phyloP scores from a whole-genome alignment of 2,888 invertebrate species.

The Silvanus unidentatus region DNA sequence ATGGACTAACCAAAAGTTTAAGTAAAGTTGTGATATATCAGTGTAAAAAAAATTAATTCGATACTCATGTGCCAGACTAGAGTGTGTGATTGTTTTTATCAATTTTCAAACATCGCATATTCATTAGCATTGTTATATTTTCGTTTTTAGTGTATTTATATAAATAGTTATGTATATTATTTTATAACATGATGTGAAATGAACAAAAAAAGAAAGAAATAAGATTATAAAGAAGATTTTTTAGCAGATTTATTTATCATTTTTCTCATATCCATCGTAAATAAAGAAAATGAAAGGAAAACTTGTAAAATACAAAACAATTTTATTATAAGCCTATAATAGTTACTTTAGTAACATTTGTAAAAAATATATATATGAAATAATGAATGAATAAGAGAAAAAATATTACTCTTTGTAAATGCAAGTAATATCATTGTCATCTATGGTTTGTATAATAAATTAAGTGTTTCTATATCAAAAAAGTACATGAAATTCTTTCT shows the following conservation, averaged over 20 bases:
- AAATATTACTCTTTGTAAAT: conserved; percentile 10
- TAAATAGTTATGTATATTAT: conserved; percentile 28
- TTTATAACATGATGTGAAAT: conserved; percentile 18
- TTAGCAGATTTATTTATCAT: neutral
- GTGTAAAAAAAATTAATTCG: conserved; percentile 40
- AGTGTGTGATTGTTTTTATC: conserved; percentile 32
- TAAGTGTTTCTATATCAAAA: neutral
- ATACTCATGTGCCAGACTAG: conserved; percentile 47
- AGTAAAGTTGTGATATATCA: conserved; percentile 49
- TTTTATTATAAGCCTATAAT: conserved; percentile 3
- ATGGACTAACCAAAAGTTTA: conserved; percentile 34
- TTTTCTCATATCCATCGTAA: conserved; percentile 15
- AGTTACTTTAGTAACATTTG: conserved; percentile 16
- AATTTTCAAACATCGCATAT: conserved; percentile 28
- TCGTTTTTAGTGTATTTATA: conserved; percentile 36
- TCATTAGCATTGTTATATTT: conserved; percentile 33
- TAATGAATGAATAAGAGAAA: no score
- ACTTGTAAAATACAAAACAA: conserved; percentile 2
- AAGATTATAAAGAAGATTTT: neutral
- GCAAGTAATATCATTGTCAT: conserved; percentile 6
- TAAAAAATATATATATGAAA: conserved; percentile 17
- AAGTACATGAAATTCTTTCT: neutral
- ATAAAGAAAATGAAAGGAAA: no score
- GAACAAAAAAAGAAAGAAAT: neutral
- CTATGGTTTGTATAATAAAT: neutral